Base-by-base conservation (phyloP, 2,888 invertebrate species). In the Clostera curtula region DNA sequence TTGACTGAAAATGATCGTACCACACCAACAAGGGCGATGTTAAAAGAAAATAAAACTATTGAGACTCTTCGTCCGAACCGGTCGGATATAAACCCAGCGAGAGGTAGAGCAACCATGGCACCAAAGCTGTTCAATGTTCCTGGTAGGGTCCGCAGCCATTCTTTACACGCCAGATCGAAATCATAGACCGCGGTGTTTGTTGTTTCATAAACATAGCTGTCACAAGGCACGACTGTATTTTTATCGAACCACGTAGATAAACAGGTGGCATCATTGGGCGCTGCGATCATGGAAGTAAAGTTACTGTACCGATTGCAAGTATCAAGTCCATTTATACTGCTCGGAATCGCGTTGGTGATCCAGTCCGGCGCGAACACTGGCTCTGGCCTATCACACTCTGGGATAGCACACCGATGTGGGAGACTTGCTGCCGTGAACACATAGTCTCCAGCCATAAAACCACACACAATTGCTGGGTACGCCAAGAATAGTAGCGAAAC, bases 41-140 rank as follows among this genome's bases (percentile, higher is more conserved):
- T 77, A 30, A 82, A 76, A 2, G 68, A 70, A 39, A 74, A 79
- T 40, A 79, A 56, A n/a, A 73, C 55, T 25, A 80, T 61, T 2
- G 80, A 79, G 13, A 60, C 49, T 17, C 75, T 57, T 29, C 82
- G 59, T 6, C 82, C 82, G 19, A 68, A 66, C 21, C 85, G 86
- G 63, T 93, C 93, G 1, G 93, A 92, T 28, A 92, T 66, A 28
- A 85, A 85, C 13, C 93, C 93, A 2, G 90, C 87, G 12, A 91
- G 53, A 1, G 89, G 86, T 21, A 91, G 82, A 1, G 90, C 88
- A 25, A 91, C 68, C 68, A 92, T 88, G 46, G 88, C 90, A 16
- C 92, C 92, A 21, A 89, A 62, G 55, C 89, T 91, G 54, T 90
- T 90, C 6, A 91, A 70, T 8, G 92, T 91, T 3, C 93, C 93